Conservation (phyloP, 1,140 invertebrate species). For the Pygmarrhopalites habei region DNA sequence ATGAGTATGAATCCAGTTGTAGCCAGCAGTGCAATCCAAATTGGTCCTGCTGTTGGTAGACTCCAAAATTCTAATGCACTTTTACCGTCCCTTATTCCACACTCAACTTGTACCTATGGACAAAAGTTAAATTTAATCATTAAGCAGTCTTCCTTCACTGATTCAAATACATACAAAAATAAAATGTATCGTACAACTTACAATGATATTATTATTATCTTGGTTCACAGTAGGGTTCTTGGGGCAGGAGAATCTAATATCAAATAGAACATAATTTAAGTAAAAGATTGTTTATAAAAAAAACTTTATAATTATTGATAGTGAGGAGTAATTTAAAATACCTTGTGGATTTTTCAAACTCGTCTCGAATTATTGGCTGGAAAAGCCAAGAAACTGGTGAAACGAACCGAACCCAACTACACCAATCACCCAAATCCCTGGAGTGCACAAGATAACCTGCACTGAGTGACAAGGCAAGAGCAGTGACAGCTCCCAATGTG, state of each 20-base stretch:
- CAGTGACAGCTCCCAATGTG: conserved; percentile 54
- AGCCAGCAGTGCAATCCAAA: conserved; percentile 9
- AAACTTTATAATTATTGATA: too few species aligned
- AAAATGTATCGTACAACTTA: conserved; percentile 24
- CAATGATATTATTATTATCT: conserved; percentile 30
- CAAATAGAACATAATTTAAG: too few species aligned
- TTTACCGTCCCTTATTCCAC: conserved; percentile 14
- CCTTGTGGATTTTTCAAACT: conserved; percentile 46
- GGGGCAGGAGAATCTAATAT: conserved; percentile 38
- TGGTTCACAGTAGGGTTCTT: conserved; percentile 36
- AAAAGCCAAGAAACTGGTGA: conserved; percentile 70
- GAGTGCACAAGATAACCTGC: conserved; percentile 66
- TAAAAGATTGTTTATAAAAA: too few species aligned
- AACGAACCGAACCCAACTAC: conserved; percentile 57
- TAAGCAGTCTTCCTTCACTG: neutral
- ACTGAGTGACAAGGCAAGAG: conserved; percentile 57
- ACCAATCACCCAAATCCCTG: conserved; percentile 59
- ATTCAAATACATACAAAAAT: neutral
- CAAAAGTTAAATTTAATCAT: neutral
- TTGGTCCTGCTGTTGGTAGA: neutral
- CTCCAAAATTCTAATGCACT: conserved; percentile 15
- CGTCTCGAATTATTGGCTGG: conserved; percentile 56
- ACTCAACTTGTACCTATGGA: conserved; percentile 21
- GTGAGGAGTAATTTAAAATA: too few species aligned
- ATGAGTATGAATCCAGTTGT: conserved; percentile 16